Evolutionary conservation across 2,888 invertebrate species (phyloP), one percentile per base, ranked within the genome.

Genomic region (Strigamia crassipes): DNA sequence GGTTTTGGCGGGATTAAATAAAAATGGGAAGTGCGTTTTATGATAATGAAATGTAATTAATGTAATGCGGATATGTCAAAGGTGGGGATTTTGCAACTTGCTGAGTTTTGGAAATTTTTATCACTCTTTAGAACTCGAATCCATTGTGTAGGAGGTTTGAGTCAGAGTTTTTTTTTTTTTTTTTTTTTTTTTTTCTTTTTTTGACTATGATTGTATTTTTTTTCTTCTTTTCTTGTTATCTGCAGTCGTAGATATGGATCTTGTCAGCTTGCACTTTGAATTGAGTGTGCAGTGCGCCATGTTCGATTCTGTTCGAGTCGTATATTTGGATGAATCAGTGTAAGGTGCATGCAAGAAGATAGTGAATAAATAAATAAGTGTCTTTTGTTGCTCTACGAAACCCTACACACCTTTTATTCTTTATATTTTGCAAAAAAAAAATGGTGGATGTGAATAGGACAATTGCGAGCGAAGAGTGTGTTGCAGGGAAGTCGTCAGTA

Each of bases 251-350:
- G 73, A 73, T 73, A 27, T 73, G 73, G 73, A 73, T 73, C 73
- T 73, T 73, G 27, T 73, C 73, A 31, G 73, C 73, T 73, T 73
- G 73, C 73, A 73, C 73, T 73, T 73, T 73, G 73, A 73, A 73
- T 73, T 73, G 73, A 73, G 73, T 73, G 73, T 31, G 73, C 73
- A 73, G 9, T 31, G 73, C 73, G 73, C 31, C 73, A 8, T 31
- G 73, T 73, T 73, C 73, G 73, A 73, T 73, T 73, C 73, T 23
- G 9, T 73, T 73, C 13, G 56, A 56, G 56, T 56, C 56, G 27
- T 73, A n/a, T 13, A n/a, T 31, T 73, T 73, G n/a, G 12, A 31
- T 31, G 73, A 73, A 73, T 73, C 73, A 73, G 31, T 73, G 31
- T 73, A 73, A 73, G 73, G 73, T 73, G 73, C 23, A 31, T 27